Conservation (phyloP, 1,140 invertebrate species). For the Dinoponera quadriceps region DNA sequence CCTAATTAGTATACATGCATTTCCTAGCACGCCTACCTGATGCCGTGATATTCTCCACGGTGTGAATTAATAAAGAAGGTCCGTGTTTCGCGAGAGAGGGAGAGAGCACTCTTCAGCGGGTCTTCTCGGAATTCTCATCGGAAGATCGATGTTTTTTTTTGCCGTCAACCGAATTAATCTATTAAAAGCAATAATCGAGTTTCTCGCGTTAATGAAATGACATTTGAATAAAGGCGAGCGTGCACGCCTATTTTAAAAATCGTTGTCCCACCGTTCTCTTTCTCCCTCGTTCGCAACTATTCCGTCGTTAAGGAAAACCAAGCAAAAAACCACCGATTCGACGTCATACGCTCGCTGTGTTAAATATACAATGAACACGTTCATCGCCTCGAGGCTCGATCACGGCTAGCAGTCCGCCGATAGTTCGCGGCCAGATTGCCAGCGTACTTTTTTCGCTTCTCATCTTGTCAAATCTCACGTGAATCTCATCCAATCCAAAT, state of each 20-base stretch:
- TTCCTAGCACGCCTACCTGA: neutral
- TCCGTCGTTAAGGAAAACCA: neutral
- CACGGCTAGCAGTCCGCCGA: too few relatives aligned
- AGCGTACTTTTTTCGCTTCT: slow-evolving; percentile 8
- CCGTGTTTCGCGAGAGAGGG: neutral
- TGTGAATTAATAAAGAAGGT: neutral
- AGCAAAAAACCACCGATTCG: neutral
- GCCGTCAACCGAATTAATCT: too few relatives aligned
- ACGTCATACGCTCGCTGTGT: neutral
- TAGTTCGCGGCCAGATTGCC: slow-evolving; percentile 1
- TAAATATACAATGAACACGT: neutral
- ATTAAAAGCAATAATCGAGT: too few relatives aligned
- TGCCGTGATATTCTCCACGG: neutral
- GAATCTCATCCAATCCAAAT: slow-evolving; percentile 46
- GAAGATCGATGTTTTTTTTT: neutral
- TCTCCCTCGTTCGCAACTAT: neutral
- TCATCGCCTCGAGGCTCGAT: slow-evolving; percentile 13
- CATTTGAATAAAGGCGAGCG: neutral
- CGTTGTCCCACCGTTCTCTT: neutral
- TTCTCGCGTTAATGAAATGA: neutral
- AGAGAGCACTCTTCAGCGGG: neutral
- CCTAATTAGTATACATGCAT: neutral
- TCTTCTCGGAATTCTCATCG: neutral
- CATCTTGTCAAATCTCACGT: slow-evolving; percentile 24
- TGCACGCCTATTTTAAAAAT: neutral